Evolutionary conservation across 2,797 vertebrate genomes (phyloP).

Genomic region (Falco concolor): DNA sequence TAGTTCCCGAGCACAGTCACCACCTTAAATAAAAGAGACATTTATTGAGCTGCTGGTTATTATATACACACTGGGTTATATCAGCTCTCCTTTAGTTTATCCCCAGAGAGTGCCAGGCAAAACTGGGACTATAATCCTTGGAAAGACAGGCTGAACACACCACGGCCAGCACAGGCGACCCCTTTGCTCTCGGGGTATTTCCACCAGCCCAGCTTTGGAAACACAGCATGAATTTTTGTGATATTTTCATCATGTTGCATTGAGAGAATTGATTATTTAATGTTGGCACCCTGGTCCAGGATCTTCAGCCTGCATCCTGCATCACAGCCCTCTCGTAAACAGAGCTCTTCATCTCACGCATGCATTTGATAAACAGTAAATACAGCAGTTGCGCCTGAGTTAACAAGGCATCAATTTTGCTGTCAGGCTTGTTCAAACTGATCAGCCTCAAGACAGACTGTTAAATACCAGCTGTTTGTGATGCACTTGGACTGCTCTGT

Average conservation of each 20-base stretch:
- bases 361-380: neutral
- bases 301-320: neutral
- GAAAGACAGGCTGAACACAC: fast-evolving
- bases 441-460: neutral
- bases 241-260: fast-evolving
- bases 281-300: neutral
- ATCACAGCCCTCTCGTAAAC: neutral
- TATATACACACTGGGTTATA: neutral
- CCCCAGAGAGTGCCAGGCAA: neutral
- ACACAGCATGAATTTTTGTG: neutral
- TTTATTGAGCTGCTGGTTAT: neutral
- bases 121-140: neutral
- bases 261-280: neutral
- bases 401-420: neutral
- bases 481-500: neutral
- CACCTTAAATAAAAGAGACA: neutral
- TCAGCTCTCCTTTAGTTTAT: neutral
- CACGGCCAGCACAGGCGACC: neutral
- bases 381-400: neutral
- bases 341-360: fast-evolving
- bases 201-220: neutral
- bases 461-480: neutral
- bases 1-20: neutral
- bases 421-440: neutral
- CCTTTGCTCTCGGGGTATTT: neutral